phyloP scores from a whole-genome alignment of 2,797 vertebrate species.

The Champsocephalus gunnari region DNA sequence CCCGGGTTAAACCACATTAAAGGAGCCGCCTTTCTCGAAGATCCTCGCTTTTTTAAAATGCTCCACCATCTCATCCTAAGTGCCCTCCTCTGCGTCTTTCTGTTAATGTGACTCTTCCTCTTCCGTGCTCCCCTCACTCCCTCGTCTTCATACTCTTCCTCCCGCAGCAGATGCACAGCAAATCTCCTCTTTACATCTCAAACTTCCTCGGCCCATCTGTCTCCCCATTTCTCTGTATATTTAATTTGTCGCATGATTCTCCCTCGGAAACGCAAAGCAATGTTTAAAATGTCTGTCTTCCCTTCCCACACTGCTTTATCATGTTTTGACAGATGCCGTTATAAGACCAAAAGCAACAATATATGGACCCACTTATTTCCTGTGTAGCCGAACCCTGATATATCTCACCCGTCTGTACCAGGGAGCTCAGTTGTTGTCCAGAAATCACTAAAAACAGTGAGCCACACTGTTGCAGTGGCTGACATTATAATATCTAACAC shows the following conservation, averaged over 20 bases:
- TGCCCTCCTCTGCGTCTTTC: constrained; percentile 41
- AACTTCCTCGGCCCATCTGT: constrained; percentile 61
- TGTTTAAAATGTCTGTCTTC: background rate
- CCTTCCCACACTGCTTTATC: background rate
- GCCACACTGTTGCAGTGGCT: background rate
- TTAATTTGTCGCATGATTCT: constrained; percentile 31
- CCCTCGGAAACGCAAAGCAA: constrained; percentile 5
- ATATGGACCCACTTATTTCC: background rate
- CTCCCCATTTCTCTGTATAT: constrained; percentile 12
- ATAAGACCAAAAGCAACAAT: constrained; percentile 7
- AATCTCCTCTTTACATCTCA: constrained; percentile 52
- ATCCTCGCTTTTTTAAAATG: constrained; percentile 29
- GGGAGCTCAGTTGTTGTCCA: background rate
- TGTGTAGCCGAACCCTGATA: background rate
- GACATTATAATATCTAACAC: background rate
- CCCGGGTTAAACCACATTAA: constrained; percentile 65
- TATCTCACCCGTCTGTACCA: background rate
- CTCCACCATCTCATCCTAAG: constrained; percentile 55
- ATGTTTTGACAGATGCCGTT: background rate
- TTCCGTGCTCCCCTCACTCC: constrained; percentile 31
- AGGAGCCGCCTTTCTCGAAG: constrained; percentile 51
- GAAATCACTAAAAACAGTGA: background rate
- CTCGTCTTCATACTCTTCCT: constrained; percentile 33
- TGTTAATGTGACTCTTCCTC: constrained; percentile 51
- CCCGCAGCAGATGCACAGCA: constrained; percentile 55